A percentile compares a stretch with the other conserved stretches of the same genome.
Conservation (phyloP, 2,888 invertebrate species). For the Chrysolina americana region DNA sequence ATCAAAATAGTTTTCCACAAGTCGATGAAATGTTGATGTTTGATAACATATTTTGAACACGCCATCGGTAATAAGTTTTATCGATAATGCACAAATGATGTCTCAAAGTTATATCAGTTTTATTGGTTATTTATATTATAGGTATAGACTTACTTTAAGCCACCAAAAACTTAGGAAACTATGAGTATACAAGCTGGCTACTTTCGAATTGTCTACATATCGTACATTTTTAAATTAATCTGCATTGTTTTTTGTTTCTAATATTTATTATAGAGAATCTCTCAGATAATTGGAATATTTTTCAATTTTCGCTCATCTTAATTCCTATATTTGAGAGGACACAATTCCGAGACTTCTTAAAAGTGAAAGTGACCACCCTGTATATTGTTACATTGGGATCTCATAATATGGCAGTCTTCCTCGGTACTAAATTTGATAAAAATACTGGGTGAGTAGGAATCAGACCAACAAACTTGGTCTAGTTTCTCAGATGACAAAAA, state of each 20-base stretch:
- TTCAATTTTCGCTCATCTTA: no score
- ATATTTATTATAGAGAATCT: background rate
- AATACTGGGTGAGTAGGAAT: background rate
- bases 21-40: constrained; percentile 13
- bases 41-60: background rate
- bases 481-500: background rate
- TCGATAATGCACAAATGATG: constrained; percentile 12
- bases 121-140: constrained; percentile 13
- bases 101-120: background rate
- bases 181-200: background rate
- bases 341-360: background rate
- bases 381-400: background rate
- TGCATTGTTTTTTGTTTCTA: no score
- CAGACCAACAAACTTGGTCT: background rate
- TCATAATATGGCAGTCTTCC: constrained; percentile 2
- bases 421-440: background rate
- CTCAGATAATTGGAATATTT: no score
- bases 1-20: constrained; percentile 30
- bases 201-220: background rate
- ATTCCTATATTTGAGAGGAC: no score
- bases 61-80: background rate
- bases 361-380: background rate
- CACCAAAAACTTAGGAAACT: background rate
- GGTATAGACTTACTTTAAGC: background rate
- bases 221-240: background rate